A percentile compares a stretch with the other conserved stretches of the same genome.
Evolutionary conservation across 1,140 invertebrate genomes (phyloP).

Genomic region (Leguminivora glycinivorella): DNA sequence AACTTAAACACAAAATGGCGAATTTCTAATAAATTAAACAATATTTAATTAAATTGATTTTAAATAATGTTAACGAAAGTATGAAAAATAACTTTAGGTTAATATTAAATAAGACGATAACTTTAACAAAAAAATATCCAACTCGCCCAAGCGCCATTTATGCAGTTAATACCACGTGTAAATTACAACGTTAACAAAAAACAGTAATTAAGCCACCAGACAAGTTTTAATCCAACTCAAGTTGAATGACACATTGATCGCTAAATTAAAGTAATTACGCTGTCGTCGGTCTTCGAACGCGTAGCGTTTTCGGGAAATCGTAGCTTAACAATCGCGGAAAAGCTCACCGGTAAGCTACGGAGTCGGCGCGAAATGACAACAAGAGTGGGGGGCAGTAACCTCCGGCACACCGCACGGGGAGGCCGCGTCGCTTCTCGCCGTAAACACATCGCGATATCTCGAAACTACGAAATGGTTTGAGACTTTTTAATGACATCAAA

Average conservation of each 20-base stretch:
- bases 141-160: background rate
- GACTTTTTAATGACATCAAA: background rate
- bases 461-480: slow-evolving; percentile 47
- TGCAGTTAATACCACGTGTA: background rate
- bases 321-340: slow-evolving; percentile 41
- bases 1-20: no score
- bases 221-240: slow-evolving; percentile 25
- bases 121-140: no score
- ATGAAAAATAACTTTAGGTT: no score
- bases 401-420: slow-evolving; percentile 51
- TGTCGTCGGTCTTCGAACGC: slow-evolving; percentile 20
- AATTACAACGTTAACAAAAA: slow-evolving; percentile 8
- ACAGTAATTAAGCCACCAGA: slow-evolving; percentile 11
- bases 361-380: slow-evolving; percentile 73
- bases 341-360: slow-evolving; percentile 51
- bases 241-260: slow-evolving; percentile 26
- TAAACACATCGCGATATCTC: slow-evolving; percentile 64
- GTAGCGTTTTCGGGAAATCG: slow-evolving; percentile 48
- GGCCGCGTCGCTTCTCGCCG: slow-evolving; percentile 55
- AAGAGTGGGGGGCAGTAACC: slow-evolving; percentile 71
- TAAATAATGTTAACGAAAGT: no score
- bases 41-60: no score
- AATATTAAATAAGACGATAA: background rate
- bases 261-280: slow-evolving; percentile 28
- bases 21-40: no score